These are phyloP conservation scores for Martes flavigula DNA, from an alignment of 2,797 vertebrate genomes.

Conservation along the genomic window DNA sequence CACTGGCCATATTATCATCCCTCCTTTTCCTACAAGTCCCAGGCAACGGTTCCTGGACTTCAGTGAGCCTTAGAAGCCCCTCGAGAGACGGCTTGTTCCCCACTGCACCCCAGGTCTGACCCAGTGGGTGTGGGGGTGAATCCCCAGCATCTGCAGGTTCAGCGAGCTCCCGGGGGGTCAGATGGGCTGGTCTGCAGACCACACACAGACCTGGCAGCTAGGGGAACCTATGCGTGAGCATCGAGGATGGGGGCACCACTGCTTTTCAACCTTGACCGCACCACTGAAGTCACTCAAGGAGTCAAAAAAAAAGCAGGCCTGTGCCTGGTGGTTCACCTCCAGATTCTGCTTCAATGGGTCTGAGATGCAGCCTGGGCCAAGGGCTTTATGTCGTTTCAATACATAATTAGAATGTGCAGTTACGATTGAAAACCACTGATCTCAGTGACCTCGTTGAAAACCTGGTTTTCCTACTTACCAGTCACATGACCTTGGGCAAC, in stretches of 20 bases:
- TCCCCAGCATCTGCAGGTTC: not conserved
- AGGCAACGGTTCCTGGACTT: not conserved
- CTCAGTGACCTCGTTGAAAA: not conserved
- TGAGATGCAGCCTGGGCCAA: not conserved
- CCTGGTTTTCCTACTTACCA: not conserved
- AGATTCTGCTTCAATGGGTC: not conserved
- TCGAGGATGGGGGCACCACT: not conserved
- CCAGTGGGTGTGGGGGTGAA: not conserved
- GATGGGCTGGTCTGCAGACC: not conserved
- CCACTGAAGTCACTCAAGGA: not conserved
- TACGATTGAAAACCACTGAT: not conserved
- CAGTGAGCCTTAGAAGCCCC: not conserved
- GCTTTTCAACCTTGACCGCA: not conserved
- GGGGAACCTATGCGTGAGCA: not conserved
- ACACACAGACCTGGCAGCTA: not conserved
- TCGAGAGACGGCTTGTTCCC: not conserved
- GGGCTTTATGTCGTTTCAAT: not conserved
- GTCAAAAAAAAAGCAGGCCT: not conserved
- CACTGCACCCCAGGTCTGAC: not conserved
- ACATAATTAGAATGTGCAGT: not conserved
- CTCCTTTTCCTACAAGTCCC: not conserved
- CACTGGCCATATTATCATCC: no score
- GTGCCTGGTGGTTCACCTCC: not conserved
- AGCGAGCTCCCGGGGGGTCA: not conserved
- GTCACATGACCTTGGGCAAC: not conserved